Evolutionary conservation across 2,888 invertebrate genomes (phyloP), one percentile per base, ranked within the genome.

Genomic region (Troglohyphantes excavatus): DNA sequence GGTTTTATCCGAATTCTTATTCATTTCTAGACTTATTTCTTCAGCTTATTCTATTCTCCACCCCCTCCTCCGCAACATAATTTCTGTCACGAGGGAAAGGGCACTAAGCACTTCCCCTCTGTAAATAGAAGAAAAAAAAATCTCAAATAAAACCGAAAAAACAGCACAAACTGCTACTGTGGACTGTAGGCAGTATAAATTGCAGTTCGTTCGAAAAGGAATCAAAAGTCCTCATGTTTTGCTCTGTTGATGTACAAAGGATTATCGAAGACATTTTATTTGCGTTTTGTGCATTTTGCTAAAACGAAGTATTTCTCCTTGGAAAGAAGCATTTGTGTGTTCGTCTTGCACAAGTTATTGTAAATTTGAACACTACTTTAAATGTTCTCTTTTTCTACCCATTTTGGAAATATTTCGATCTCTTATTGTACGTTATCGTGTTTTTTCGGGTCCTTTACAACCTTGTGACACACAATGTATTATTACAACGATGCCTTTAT

Each of bases 371-470:
- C 84, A 90, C 84, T 90, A 85, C 90, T 84, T 90, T 85, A 70
- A 90, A 90, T 90, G 89, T 89, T 83, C 90, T 85, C 84, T 85
- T 90, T 90, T 90, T 85, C 81, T 85, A 85, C 90, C 90, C 84
- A 61, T 90, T 90, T 90, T 90, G 46, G 65, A 90, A 85, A 86
- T 29, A 72, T 90, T 90, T 90, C 90, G 90, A 90, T 85, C 90
- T 85, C 90, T 90, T 90, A 90, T 85, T 81, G 90, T 90, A 73
- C 82, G 90, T 90, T 90, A 90, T 61, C 85, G 90, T 90, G 90
- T 90, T 90, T 90, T 89, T 85, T n/a, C 81, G 85, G 90, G 90
- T 90, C 90, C 90, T 90, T 90, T 90, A 90, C 90, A 90, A 90
- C 90, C 90, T 90, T 63, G 85, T 85, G 79, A 90, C 90, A 90